Evolutionary conservation across 2,113 vertebrate species (phyloP).

Genomic region (Mus spicilegus): DNA sequence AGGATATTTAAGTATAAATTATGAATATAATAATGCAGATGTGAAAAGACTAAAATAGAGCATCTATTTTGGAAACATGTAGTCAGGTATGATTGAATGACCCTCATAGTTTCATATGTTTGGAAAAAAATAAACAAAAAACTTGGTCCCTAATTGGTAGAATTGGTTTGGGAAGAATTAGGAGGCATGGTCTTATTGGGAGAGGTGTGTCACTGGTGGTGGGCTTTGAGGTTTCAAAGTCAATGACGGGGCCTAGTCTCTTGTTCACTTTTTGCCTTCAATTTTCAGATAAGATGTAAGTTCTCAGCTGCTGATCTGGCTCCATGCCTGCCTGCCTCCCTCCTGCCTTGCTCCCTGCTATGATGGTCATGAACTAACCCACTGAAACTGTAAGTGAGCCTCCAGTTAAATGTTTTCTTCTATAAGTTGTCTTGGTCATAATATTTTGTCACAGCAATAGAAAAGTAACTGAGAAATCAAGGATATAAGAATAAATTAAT

Average conservation of each 20-base stretch:
- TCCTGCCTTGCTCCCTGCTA: not conserved
- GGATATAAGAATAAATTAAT: not conserved
- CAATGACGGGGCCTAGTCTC: not conserved
- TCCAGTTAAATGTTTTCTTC: not conserved
- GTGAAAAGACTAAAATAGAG: not conserved
- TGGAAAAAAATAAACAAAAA: not conserved
- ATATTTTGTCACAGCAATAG: not conserved
- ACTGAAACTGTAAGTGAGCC: not conserved
- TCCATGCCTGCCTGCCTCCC: not conserved
- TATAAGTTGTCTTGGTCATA: not conserved
- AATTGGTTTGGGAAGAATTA: not conserved
- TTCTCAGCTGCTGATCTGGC: rapidly evolving
- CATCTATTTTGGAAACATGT: not conserved
- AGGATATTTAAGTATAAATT: not conserved
- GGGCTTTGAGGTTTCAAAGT: not conserved
- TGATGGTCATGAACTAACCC: not conserved
- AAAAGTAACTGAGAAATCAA: not conserved
- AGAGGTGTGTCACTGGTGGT: not conserved
- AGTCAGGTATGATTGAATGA: not conserved
- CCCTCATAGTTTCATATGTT: not conserved
- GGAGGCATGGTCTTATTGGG: not conserved
- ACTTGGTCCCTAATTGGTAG: not conserved
- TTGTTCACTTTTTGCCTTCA: not conserved
- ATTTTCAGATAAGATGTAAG: not conserved
- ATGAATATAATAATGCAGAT: not conserved